Percentiles rank a stretch among this genome's conserved stretches.
These are phyloP conservation scores for Dicyrtoma fusca DNA, from an alignment of 2,888 invertebrate species.

Conservation along the genomic window DNA sequence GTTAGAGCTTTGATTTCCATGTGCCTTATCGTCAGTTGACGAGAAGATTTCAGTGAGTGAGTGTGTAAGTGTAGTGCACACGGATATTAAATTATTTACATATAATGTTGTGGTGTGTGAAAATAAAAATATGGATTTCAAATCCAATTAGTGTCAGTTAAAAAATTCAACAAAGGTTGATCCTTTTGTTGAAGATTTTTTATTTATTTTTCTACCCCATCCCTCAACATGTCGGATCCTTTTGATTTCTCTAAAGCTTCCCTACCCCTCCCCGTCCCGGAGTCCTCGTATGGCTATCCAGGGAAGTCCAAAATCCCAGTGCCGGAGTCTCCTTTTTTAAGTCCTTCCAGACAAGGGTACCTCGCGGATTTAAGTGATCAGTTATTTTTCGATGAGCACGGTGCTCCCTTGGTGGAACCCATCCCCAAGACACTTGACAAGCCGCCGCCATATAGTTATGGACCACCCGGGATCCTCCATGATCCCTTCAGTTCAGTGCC, in stretches of 20 bases:
- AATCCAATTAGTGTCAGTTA: not conserved
- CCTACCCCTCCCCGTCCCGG: conserved; percentile 20
- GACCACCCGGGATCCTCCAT: conserved; percentile 50
- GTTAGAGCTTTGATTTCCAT: conserved; percentile 22
- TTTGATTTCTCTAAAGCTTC: conserved; percentile 36
- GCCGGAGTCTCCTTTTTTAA: conserved; percentile 54
- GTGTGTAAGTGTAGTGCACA: conserved; percentile 14
- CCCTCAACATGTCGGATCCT: conserved; percentile 31
- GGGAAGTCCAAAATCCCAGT: conserved; percentile 56
- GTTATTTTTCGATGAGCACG: conserved; percentile 53
- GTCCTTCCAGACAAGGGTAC: conserved; percentile 43
- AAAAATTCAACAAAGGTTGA: too few relatives aligned
- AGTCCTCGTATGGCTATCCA: conserved; percentile 33
- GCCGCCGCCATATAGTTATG: conserved; percentile 52
- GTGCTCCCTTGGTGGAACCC: conserved; percentile 42
- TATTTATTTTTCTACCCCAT: not conserved
- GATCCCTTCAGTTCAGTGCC: conserved; percentile 16
- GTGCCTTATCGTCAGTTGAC: conserved; percentile 36
- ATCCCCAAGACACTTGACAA: conserved; percentile 41
- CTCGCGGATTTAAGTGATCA: conserved; percentile 54
- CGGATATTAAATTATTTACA: not conserved
- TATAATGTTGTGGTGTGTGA: conserved; percentile 18
- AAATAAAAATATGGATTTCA: conserved; percentile 21
- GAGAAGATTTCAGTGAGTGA: conserved; percentile 21
- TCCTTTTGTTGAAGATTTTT: not conserved